These are phyloP conservation scores for Stichopus chloronotus DNA, from an alignment of 35 echinoderm and acorn worm species.

Conservation along the genomic window DNA sequence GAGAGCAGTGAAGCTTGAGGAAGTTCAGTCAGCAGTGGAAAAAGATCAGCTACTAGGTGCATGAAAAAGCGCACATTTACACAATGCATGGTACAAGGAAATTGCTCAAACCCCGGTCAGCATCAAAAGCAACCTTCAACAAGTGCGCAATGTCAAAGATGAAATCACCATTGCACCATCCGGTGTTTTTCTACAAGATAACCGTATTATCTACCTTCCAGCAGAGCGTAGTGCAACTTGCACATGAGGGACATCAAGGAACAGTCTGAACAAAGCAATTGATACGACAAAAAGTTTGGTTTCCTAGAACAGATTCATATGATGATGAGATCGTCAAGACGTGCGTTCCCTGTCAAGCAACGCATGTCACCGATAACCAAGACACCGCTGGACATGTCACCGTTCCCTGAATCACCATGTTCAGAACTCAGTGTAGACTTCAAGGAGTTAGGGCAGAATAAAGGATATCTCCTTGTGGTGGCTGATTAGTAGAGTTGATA, in stretches of 20 bases:
- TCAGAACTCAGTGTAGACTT: too few relatives aligned
- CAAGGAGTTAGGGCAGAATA: too few relatives aligned
- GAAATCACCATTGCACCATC: slow-evolving; percentile 62
- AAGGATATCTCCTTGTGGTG: not conserved
- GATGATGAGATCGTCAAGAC: too few relatives aligned
- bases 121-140: slow-evolving; percentile 17
- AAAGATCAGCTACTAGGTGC: slow-evolving; percentile 52
- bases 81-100: slow-evolving; percentile 57
- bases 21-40: slow-evolving; percentile 38
- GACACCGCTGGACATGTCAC: slow-evolving; percentile 66
- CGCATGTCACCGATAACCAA: too few relatives aligned
- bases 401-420: not conserved
- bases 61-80: slow-evolving; percentile 50
- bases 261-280: slow-evolving; percentile 69
- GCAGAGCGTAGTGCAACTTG: not conserved
- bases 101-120: not conserved
- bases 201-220: not conserved
- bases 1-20: slow-evolving; percentile 65
- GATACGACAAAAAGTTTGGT: not conserved
- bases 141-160: slow-evolving; percentile 48
- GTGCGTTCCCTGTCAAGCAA: too few relatives aligned
- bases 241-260: slow-evolving; percentile 74
- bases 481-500: slow-evolving; percentile 55
- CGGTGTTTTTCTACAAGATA: slow-evolving; percentile 46
- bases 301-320: too few relatives aligned